A percentile compares a stretch with the other conserved stretches of the same genome.
Conservation (phyloP, 2,797 vertebrate genomes). For the Harpagifer antarcticus region DNA sequence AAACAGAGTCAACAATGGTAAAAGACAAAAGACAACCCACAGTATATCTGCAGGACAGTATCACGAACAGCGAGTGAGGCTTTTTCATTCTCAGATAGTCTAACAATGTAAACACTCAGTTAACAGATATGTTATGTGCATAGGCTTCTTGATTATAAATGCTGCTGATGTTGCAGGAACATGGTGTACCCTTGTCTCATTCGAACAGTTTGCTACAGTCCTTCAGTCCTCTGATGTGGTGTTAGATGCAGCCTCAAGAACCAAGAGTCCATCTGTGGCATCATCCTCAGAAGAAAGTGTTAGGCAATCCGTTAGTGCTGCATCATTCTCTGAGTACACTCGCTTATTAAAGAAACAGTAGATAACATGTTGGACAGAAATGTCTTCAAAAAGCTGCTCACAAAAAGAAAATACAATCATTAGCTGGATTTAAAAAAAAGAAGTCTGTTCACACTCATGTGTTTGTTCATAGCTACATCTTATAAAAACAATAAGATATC, state of each 20-base stretch:
- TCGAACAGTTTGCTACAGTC: neutral
- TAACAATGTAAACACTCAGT: slow-evolving; percentile 53
- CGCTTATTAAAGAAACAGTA: slow-evolving; percentile 61
- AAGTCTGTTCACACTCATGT: slow-evolving; percentile 51
- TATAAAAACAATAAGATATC: slow-evolving; percentile 45
- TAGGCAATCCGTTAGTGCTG: slow-evolving; percentile 55
- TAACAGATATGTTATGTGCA: slow-evolving; percentile 66
- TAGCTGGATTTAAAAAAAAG: slow-evolving; percentile 59
- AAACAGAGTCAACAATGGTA: neutral
- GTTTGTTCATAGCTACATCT: slow-evolving; percentile 54
- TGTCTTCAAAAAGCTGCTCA: slow-evolving; percentile 61
- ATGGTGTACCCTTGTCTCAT: slow-evolving; percentile 11
- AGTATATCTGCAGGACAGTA: slow-evolving; percentile 22
- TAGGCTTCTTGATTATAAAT: slow-evolving; percentile 59
- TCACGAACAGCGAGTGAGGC: slow-evolving; percentile 32
- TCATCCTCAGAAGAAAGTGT: slow-evolving; percentile 43
- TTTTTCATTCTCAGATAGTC: slow-evolving; percentile 45
- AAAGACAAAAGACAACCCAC: slow-evolving; percentile 30
- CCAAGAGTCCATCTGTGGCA: slow-evolving; percentile 4
- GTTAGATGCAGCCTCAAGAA: slow-evolving; percentile 11
- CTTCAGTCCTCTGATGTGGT: slow-evolving; percentile 34
- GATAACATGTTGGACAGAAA: slow-evolving; percentile 57
- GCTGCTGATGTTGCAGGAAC: slow-evolving; percentile 35
- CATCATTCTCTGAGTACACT: slow-evolving; percentile 33
- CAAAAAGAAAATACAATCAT: slow-evolving; percentile 76